Percentiles rank a stretch among this genome's conserved stretches.
Conservation (phyloP, 53 echinoderm and acorn worm species). For the Henricia sp. region DNA sequence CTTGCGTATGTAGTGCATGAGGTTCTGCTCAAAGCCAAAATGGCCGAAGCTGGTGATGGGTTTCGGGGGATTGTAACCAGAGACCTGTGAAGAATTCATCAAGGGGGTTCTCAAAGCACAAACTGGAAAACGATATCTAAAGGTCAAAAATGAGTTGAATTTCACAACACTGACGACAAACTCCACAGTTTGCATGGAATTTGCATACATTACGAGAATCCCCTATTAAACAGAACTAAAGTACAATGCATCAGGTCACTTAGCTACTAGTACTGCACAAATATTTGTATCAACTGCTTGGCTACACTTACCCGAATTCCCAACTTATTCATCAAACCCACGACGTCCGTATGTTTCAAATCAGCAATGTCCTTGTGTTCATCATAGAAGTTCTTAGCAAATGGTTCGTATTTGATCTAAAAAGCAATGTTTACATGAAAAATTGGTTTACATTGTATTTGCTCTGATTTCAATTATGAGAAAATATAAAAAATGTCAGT, state of each 20-base stretch:
- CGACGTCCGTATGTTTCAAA: constrained; percentile 67
- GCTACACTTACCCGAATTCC: constrained; percentile 85
- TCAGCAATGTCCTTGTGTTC: constrained; percentile 86
- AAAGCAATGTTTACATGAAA: constrained; percentile 3
- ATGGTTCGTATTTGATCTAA: constrained; percentile 86
- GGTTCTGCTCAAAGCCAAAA: constrained; percentile 97
- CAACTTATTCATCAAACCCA: constrained; percentile 85
- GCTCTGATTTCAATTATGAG: too few species aligned
- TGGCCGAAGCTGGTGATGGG: constrained; percentile 94
- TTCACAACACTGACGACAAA: too few species aligned
- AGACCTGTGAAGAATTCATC: constrained; percentile 78
- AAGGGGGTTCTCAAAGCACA: too few species aligned
- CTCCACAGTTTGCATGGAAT: too few species aligned
- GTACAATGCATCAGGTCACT: too few species aligned
- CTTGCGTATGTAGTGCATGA: constrained; percentile 95
- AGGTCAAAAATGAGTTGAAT: too few species aligned
- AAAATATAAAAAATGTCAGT: not conserved
- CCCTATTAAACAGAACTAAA: too few species aligned
- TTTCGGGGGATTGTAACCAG: constrained; percentile 90
- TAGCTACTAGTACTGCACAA: too few species aligned
- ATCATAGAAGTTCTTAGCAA: constrained; percentile 93
- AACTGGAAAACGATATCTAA: too few species aligned
- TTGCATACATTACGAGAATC: too few species aligned
- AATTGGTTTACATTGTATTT: too few species aligned
- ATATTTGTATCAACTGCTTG: too few species aligned